These are phyloP conservation scores for Jaculus jaculus DNA, from an alignment of 2,113 vertebrate genomes.

Conservation along the genomic window DNA sequence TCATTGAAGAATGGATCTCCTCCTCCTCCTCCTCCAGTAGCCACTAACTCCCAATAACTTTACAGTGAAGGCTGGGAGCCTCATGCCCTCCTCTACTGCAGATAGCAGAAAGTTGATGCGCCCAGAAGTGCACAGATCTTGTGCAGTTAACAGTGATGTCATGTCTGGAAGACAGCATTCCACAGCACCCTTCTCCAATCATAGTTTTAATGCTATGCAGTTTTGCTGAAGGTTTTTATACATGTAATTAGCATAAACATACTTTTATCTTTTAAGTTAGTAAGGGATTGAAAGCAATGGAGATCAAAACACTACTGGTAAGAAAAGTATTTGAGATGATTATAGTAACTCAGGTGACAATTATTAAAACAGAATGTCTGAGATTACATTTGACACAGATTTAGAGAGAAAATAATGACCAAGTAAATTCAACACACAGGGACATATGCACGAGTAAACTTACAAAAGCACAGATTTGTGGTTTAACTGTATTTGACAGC, in stretches of 20 bases:
- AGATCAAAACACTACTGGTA: background rate
- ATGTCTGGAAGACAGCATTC: too few species aligned
- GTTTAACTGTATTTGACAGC: slow-evolving; percentile 21
- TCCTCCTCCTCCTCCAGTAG: too few species aligned
- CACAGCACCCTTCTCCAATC: too few species aligned
- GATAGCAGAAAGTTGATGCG: too few species aligned
- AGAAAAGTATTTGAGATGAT: background rate
- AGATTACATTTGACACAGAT: background rate
- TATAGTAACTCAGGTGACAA: background rate
- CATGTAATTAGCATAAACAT: background rate
- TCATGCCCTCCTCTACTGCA: too few species aligned
- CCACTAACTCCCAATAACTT: too few species aligned
- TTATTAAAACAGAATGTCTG: background rate
- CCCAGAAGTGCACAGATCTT: too few species aligned
- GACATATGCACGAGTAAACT: background rate
- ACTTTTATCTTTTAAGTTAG: background rate
- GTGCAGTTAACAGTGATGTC: too few species aligned
- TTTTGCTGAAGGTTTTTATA: background rate
- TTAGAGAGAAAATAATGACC: slow-evolving; percentile 11
- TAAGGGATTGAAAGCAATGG: background rate
- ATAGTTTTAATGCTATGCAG: too few species aligned
- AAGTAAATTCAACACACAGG: background rate
- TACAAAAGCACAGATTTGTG: slow-evolving; percentile 29
- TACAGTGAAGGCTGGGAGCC: too few species aligned
- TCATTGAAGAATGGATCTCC: too few species aligned